Conservation (phyloP, 2,888 invertebrate genomes). For the Aproaerema taeniolella region DNA sequence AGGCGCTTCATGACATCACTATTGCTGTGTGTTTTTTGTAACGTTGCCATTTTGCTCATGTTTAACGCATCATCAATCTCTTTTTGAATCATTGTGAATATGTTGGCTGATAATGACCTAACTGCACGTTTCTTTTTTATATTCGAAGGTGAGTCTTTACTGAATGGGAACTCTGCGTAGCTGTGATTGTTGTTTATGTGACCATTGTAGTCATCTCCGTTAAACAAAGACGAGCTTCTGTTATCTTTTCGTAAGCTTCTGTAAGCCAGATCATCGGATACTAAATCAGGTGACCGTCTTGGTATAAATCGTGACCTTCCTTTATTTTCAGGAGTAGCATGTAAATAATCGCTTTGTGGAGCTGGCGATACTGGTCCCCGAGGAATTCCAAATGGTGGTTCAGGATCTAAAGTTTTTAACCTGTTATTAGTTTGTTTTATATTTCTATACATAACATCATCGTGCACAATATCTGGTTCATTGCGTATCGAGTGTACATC, state of each 20-base stretch:
- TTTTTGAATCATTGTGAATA: slow-evolving; percentile 85
- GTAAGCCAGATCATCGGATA: slow-evolving; percentile 92
- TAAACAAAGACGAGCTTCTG: slow-evolving; percentile 72
- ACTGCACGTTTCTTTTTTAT: slow-evolving; percentile 87
- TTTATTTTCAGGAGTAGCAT: slow-evolving; percentile 82
- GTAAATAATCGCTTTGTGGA: slow-evolving; percentile 89
- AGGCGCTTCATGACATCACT: slow-evolving; percentile 75
- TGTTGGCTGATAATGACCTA: slow-evolving; percentile 89
- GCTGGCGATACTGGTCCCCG: slow-evolving; percentile 89
- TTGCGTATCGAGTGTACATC: slow-evolving; percentile 76
- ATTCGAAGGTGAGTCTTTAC: slow-evolving; percentile 56
- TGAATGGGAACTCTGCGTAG: slow-evolving; percentile 48
- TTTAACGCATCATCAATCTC: slow-evolving; percentile 78
- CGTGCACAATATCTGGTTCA: slow-evolving; percentile 89
- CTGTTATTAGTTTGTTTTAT: slow-evolving; percentile 86
- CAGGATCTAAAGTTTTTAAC: slow-evolving; percentile 85
- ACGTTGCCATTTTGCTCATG: slow-evolving; percentile 63
- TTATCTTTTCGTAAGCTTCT: slow-evolving; percentile 90
- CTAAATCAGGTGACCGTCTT: slow-evolving; percentile 86
- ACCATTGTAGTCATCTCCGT: slow-evolving; percentile 64
- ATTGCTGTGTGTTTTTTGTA: slow-evolving; percentile 80
- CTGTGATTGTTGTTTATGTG: slow-evolving; percentile 66
- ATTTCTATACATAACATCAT: slow-evolving; percentile 90
- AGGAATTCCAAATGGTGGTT: slow-evolving; percentile 94
- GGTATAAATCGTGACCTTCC: slow-evolving; percentile 80